phyloP scores from a whole-genome alignment of 2,888 invertebrate genomes.

The Drosophila paranaensis region DNA sequence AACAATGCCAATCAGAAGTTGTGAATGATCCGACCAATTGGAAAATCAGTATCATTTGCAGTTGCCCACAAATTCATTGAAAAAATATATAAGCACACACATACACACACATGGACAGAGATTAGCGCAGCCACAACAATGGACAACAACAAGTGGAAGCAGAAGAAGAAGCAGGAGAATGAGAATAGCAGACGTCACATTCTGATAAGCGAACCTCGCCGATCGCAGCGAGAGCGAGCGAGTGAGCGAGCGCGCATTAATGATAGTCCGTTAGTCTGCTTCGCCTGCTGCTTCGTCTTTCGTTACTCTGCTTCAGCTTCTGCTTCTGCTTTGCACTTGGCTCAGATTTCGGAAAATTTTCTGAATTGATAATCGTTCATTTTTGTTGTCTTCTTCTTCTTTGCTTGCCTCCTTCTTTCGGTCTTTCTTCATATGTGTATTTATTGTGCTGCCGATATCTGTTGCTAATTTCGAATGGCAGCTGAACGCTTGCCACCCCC shows the following conservation, averaged over 20 bases:
- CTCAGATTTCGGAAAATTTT: constrained; percentile 50
- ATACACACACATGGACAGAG: constrained; percentile 6
- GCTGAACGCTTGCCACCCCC: constrained; percentile 10
- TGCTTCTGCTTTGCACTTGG: constrained; percentile 28
- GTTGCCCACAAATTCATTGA: constrained; percentile 39
- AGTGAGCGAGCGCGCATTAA: constrained; percentile 10
- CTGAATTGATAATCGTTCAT: constrained; percentile 44
- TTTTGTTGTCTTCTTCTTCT: constrained; percentile 9
- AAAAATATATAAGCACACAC: constrained; percentile 3
- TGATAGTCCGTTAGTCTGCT: constrained; percentile 22
- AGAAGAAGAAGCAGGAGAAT: constrained; percentile 16
- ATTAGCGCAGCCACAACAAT: constrained; percentile 53
- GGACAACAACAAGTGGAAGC: constrained; percentile 21
- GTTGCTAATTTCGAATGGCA: constrained; percentile 28
- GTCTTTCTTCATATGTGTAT: background rate
- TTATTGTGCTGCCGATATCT: constrained; percentile 29
- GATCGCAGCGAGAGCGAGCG: constrained; percentile 9
- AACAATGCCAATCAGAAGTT: constrained; percentile 12
- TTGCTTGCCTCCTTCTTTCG: background rate
- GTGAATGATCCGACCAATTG: constrained; percentile 13
- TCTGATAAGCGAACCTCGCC: constrained; percentile 41
- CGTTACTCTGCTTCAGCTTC: constrained; percentile 29
- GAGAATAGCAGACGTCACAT: constrained; percentile 43
- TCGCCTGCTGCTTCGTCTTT: constrained; percentile 11
- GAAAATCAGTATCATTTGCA: constrained; percentile 21